These are phyloP conservation scores for Schizaphis graminum DNA, from an alignment of 2,888 invertebrate genomes.

Conservation along the genomic window DNA sequence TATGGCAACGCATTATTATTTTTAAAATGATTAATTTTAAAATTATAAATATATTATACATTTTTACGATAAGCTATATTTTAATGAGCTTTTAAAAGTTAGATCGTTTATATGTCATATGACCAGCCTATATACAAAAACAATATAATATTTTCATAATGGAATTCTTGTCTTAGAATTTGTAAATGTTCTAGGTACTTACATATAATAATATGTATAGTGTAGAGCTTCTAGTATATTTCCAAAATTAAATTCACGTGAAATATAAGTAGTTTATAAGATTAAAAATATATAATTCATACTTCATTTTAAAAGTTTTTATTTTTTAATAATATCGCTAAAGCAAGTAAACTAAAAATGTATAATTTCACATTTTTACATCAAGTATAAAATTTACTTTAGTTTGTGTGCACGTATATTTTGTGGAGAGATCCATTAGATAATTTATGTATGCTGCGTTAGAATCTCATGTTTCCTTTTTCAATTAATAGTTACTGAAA, in stretches of 20 bases:
- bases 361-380: neutral
- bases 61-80: neutral
- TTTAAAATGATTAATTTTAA: slow-evolving; percentile 21
- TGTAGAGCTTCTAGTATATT: neutral
- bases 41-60: neutral
- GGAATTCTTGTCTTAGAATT: neutral
- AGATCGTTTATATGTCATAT: neutral
- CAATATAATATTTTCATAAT: neutral
- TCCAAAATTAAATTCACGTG: slow-evolving; percentile 1
- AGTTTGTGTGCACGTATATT: neutral
- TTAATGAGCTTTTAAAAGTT: slow-evolving; percentile 4
- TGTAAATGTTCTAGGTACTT: neutral
- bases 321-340: neutral
- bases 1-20: neutral
- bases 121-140: neutral
- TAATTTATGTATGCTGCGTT: neutral
- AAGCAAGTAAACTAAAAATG: neutral
- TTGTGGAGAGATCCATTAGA: neutral
- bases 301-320: neutral
- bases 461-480: neutral
- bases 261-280: slow-evolving; percentile 7
- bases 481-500: neutral
- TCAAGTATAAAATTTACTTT: neutral
- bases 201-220: neutral
- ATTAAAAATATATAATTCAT: slow-evolving; percentile 14